Evolutionary conservation across 1,140 invertebrate species (phyloP).

Genomic region (Drosophila nannoptera): DNA sequence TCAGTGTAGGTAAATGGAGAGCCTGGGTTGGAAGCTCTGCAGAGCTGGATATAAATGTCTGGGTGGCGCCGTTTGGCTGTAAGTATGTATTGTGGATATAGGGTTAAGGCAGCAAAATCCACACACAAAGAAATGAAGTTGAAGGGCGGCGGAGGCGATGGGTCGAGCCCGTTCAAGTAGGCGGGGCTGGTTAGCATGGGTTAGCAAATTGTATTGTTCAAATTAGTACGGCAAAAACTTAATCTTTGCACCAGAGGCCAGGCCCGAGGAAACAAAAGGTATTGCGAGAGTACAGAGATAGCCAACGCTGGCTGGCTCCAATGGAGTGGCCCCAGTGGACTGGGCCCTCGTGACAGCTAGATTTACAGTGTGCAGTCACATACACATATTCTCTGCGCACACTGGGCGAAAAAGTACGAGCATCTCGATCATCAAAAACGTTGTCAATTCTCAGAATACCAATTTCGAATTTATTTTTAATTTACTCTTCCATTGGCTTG

Average conservation of each 20-base stretch:
- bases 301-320: constrained; percentile 29
- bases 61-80: constrained; percentile 72
- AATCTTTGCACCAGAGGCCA: constrained; percentile 54
- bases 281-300: constrained; percentile 32
- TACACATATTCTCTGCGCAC: constrained; percentile 35
- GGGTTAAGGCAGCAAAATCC: constrained; percentile 57
- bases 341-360: constrained; percentile 68
- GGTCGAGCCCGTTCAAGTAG: not conserved
- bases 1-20: constrained; percentile 18
- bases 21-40: not conserved
- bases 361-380: constrained; percentile 72
- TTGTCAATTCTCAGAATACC: not conserved
- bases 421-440: not conserved
- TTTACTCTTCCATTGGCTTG: too few species aligned
- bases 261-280: constrained; percentile 43
- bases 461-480: not conserved
- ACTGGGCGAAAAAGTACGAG: constrained; percentile 7
- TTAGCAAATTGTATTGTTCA: constrained; percentile 76
- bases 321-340: constrained; percentile 57
- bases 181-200: constrained; percentile 53
- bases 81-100: constrained; percentile 58
- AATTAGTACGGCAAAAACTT: constrained; percentile 73
- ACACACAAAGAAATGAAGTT: constrained; percentile 20
- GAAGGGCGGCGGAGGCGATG: not conserved
- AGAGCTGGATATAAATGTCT: constrained; percentile 63